A percentile compares a stretch with the other conserved stretches of the same genome.
Evolutionary conservation across 1,140 invertebrate species (phyloP).

Genomic region (Penaeus chinensis): DNA sequence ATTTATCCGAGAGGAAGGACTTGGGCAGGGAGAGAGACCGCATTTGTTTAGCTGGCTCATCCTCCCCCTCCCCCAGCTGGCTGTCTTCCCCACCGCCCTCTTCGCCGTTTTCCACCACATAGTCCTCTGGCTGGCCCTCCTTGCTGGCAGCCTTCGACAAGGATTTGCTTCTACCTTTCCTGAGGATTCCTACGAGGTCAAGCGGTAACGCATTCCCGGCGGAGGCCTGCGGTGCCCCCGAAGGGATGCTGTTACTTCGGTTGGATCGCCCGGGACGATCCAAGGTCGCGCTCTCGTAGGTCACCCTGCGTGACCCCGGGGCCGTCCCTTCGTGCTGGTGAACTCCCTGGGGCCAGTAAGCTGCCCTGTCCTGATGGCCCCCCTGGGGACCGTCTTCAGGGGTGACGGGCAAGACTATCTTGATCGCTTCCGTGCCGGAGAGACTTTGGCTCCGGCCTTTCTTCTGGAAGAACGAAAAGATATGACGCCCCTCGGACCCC

Average conservation of each 20-base stretch:
- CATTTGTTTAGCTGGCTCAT: slow-evolving; percentile 70
- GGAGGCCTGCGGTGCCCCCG: slow-evolving; percentile 28
- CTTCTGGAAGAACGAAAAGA: slow-evolving; percentile 62
- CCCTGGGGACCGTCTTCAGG: slow-evolving; percentile 35
- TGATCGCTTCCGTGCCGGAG: slow-evolving; percentile 60
- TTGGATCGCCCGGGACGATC: slow-evolving; percentile 34
- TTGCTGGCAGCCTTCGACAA: slow-evolving; percentile 13
- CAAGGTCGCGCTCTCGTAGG: slow-evolving; percentile 41
- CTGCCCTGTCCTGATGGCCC: background rate
- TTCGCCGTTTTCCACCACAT: slow-evolving; percentile 15
- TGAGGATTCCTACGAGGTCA: slow-evolving; percentile 52
- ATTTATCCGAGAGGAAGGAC: slow-evolving; percentile 73
- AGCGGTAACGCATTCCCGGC: slow-evolving; percentile 34
- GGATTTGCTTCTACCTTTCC: slow-evolving; percentile 33
- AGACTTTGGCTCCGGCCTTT: slow-evolving; percentile 55
- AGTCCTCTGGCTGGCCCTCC: background rate
- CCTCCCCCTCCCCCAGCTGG: slow-evolving; percentile 26
- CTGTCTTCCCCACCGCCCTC: background rate
- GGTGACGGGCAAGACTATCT: slow-evolving; percentile 50
- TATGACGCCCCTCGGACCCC: slow-evolving; percentile 56
- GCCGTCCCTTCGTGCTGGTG: background rate
- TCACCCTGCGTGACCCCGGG: slow-evolving; percentile 17
- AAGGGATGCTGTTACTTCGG: slow-evolving; percentile 57
- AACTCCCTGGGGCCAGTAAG: background rate
- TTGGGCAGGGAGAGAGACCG: slow-evolving; percentile 76